Evolutionary conservation across 2,888 invertebrate genomes (phyloP).

Genomic region (Ctena decussata): DNA sequence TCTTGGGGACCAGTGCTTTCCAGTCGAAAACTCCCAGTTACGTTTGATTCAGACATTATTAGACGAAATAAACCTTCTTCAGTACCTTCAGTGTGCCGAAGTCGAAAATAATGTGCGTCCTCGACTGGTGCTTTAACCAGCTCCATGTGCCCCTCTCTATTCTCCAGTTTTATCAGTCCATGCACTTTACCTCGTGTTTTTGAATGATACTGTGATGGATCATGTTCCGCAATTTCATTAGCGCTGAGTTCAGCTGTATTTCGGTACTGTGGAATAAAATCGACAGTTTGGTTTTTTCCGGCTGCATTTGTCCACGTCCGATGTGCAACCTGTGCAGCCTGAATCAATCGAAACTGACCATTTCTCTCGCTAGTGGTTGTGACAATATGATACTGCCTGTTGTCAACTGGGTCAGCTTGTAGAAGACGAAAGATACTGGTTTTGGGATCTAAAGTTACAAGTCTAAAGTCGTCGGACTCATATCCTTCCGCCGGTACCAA

Average conservation of each 20-base stretch:
- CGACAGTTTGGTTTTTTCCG: too few species aligned
- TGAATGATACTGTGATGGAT: too few species aligned
- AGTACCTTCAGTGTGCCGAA: neutral
- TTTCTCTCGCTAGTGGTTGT: neutral
- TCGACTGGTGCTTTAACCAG: neutral
- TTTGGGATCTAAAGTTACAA: slow-evolving; percentile 2
- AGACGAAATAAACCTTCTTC: neutral
- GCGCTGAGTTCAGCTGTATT: too few species aligned
- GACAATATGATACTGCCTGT: slow-evolving; percentile 3
- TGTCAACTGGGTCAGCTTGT: slow-evolving; percentile 20
- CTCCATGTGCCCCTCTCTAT: neutral
- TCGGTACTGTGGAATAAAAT: too few species aligned
- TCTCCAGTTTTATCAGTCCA: neutral
- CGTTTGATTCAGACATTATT: neutral
- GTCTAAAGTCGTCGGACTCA: slow-evolving; percentile 24
- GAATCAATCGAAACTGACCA: slow-evolving; percentile 19
- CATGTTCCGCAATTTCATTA: too few species aligned
- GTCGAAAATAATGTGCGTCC: neutral
- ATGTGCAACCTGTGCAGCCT: too few species aligned
- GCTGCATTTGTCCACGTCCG: too few species aligned
- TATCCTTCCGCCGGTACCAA: slow-evolving; percentile 33
- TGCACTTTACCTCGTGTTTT: neutral
- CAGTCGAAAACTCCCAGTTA: slow-evolving; percentile 25
- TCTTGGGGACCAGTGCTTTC: slow-evolving; percentile 17
- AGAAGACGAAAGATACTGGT: slow-evolving; percentile 27